Evolutionary conservation across 2,113 vertebrate species (phyloP), one percentile per base, ranked within the genome.

Genomic region (Brienomyrus longianalis): DNA sequence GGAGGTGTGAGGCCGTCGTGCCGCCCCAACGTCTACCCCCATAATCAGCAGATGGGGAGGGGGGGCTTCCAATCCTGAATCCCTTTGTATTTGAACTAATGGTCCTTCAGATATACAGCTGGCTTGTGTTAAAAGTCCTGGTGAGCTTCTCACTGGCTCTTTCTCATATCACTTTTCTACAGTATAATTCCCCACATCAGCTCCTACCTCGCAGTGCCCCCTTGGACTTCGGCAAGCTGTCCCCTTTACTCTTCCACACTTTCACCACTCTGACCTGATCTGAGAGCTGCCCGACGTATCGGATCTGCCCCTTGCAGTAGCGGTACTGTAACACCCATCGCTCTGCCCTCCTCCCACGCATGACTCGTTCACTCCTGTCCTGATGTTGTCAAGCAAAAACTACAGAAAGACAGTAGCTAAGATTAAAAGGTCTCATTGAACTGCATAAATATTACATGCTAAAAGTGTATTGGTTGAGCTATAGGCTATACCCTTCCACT

Each of bases 331-430:
- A 17, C 86, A 43, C 19, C 52, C 35, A 21, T 23, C 48, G 31
- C 31, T 31, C 31, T 52, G 48, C 21, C 48, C n/a, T 27, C 48
- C 84, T 88, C 66, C 74, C 83, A 83, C 4, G 83, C 74, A n/a
- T 93, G 89, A 70, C 84, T 77, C 89, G 87, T 91, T 39, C 91
- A 89, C 87, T 89, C 89, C 90, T 27, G 91, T n/a, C 86, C 88
- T 91, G 89, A 90, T 89, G 89, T 86, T 52, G 83, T 45, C 15
- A 9, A 62, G 39, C 17, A 23, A 23, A 62, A 87, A 54, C 56
- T 23, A 87, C 54, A 54, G 31, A 56, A 56, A 31, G 35, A 1
- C 39, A 17, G 13, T 31, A 89, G 89, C 88, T 91, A 56, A 90
- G 86, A 92, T 90, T 86, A 88, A 74, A 91, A 45, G 43, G 39